Conservation (phyloP, 2,797 vertebrate genomes). For the Pseudocheirus occidentalis region DNA sequence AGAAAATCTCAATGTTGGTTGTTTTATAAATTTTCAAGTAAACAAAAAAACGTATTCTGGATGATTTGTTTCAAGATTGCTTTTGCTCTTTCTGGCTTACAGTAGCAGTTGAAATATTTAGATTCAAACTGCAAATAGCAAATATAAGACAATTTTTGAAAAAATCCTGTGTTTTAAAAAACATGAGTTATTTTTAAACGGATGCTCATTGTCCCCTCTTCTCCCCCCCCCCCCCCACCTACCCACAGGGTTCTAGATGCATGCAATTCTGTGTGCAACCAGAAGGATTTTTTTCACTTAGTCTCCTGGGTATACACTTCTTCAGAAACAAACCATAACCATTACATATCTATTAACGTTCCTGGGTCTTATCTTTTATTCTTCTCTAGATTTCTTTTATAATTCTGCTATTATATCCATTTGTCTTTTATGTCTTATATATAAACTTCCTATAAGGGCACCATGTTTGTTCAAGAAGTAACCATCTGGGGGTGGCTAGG, state of each 20-base stretch:
- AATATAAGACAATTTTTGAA: constrained; percentile 9
- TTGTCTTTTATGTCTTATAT: neutral
- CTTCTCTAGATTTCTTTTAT: constrained; percentile 26
- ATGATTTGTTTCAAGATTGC: neutral
- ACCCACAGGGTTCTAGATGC: neutral
- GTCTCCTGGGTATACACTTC: neutral
- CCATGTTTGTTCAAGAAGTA: neutral
- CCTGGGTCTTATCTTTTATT: constrained; percentile 8
- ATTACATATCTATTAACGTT: constrained; percentile 30
- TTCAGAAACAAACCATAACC: neutral
- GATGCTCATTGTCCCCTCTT: neutral
- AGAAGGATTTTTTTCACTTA: neutral
- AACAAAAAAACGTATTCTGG: neutral
- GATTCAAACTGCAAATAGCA: neutral
- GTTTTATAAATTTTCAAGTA: neutral
- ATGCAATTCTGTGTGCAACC: neutral
- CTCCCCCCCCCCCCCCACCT: neutral
- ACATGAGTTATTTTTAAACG: neutral
- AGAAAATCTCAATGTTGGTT: neutral
- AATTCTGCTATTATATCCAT: neutral
- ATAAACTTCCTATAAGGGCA: neutral
- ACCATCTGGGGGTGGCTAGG: too few species aligned
- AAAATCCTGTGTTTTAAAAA: neutral
- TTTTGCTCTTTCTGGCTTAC: neutral
- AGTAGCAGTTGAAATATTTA: neutral